Conservation (phyloP, 2,797 vertebrate species). For the Columba guinea region DNA sequence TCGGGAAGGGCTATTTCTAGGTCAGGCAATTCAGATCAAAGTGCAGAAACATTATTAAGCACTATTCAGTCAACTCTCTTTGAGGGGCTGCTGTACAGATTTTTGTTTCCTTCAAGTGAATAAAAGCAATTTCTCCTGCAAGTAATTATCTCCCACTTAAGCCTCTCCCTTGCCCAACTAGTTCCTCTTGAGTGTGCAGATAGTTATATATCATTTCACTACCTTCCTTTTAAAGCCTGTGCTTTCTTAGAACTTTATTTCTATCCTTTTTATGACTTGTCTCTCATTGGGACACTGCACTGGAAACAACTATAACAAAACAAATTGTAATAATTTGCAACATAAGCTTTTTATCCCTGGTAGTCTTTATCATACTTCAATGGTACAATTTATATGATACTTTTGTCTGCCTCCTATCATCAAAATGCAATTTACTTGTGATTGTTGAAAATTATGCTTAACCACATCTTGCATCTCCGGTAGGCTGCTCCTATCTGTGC, state of each 20-base stretch:
- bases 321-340: not conserved
- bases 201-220: fast-evolving
- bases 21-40: not conserved
- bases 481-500: not conserved
- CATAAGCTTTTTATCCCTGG: not conserved
- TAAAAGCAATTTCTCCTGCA: not conserved
- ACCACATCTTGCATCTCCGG: not conserved
- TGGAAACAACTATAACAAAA: not conserved
- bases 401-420: not conserved
- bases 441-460: not conserved
- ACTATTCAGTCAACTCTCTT: not conserved
- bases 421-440: not conserved
- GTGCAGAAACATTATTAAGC: not conserved
- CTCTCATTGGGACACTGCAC: not conserved
- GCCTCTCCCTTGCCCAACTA: not conserved
- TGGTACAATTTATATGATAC: not conserved
- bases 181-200: not conserved
- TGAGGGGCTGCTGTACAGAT: not conserved
- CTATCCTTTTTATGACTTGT: not conserved
- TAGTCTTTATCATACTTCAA: not conserved
- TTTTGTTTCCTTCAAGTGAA: not conserved
- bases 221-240: not conserved
- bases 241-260: not conserved
- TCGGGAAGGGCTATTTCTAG: not conserved
- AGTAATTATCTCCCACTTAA: not conserved